A percentile compares a stretch with the other conserved stretches of the same genome.
Evolutionary conservation across 2,113 vertebrate genomes (phyloP).

Genomic region (Dunckerocampus dactyliophorus): DNA sequence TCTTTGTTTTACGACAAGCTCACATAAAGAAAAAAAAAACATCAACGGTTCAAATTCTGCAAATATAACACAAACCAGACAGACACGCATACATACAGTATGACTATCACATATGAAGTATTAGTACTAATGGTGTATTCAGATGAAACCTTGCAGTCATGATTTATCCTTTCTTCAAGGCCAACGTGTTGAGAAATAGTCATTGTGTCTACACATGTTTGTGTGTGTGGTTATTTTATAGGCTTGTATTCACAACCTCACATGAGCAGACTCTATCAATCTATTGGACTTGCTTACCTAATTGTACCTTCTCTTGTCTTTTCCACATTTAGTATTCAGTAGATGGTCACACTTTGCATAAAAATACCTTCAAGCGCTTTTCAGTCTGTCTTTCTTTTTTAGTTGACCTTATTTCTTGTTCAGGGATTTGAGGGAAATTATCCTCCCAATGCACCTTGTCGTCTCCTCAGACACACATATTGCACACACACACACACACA

Average conservation of each 20-base stretch:
- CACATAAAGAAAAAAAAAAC: not conserved
- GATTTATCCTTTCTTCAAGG: constrained; percentile 50
- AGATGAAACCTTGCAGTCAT: constrained; percentile 43
- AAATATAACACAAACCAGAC: constrained; percentile 20
- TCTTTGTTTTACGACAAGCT: constrained; percentile 4
- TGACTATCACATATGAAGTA: constrained; percentile 8
- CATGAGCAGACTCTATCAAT: constrained; percentile 8
- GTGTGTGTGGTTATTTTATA: constrained; percentile 37
- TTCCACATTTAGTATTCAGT: constrained; percentile 21
- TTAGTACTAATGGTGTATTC: constrained; percentile 36
- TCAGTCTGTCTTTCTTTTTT: constrained; percentile 29
- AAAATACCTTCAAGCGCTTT: constrained; percentile 28
- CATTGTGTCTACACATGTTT: constrained; percentile 45
- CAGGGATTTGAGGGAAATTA: constrained; percentile 44
- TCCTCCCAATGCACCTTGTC: constrained; percentile 51
- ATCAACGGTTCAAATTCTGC: not conserved
- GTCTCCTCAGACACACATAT: constrained; percentile 21
- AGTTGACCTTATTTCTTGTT: constrained; percentile 56
- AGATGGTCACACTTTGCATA: constrained; percentile 38
- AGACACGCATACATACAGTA: constrained; percentile 11
- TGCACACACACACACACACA: constrained; percentile 9
- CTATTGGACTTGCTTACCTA: not conserved
- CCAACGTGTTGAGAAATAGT: constrained; percentile 48
- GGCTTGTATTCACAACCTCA: constrained; percentile 23
- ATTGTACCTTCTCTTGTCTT: not conserved